These are phyloP conservation scores for Molorchus minor DNA, from an alignment of 2,888 invertebrate genomes.

Conservation along the genomic window DNA sequence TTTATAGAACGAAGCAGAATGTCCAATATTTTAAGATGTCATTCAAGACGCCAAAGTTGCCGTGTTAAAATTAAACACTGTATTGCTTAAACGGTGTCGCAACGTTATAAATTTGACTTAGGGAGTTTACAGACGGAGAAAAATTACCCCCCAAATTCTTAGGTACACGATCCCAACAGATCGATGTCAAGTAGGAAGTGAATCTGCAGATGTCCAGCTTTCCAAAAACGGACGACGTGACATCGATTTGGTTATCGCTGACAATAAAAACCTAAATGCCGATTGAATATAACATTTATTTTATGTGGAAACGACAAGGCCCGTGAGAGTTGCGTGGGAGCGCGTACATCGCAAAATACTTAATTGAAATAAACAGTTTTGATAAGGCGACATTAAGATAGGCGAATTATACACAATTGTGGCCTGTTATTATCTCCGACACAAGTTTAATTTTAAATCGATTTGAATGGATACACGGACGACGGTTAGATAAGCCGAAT, in stretches of 20 bases:
- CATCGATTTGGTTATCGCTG: slow-evolving; percentile 29
- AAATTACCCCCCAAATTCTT: too few relatives aligned
- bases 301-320: slow-evolving; percentile 41
- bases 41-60: too few relatives aligned
- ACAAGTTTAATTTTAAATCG: slow-evolving; percentile 64
- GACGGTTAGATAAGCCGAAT: slow-evolving; percentile 57
- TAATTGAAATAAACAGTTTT: slow-evolving; percentile 59
- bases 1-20: too few relatives aligned
- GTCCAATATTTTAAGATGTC: too few relatives aligned
- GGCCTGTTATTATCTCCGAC: slow-evolving; percentile 56
- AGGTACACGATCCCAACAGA: too few relatives aligned
- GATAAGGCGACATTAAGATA: slow-evolving; percentile 61
- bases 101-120: too few relatives aligned
- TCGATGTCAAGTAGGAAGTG: slow-evolving; percentile 6
- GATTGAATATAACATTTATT: slow-evolving; percentile 52
- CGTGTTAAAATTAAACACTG: too few relatives aligned
- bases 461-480: slow-evolving; percentile 59
- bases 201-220: slow-evolving; percentile 9
- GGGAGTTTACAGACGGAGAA: too few relatives aligned
- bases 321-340: slow-evolving; percentile 49
- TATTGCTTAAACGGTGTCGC: too few relatives aligned
- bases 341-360: slow-evolving; percentile 60
- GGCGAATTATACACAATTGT: slow-evolving; percentile 54
- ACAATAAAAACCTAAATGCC: slow-evolving; percentile 49
- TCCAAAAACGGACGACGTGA: not conserved